phyloP scores from a whole-genome alignment of 2,113 vertebrate genomes.

The Actenoides lindsayi region DNA sequence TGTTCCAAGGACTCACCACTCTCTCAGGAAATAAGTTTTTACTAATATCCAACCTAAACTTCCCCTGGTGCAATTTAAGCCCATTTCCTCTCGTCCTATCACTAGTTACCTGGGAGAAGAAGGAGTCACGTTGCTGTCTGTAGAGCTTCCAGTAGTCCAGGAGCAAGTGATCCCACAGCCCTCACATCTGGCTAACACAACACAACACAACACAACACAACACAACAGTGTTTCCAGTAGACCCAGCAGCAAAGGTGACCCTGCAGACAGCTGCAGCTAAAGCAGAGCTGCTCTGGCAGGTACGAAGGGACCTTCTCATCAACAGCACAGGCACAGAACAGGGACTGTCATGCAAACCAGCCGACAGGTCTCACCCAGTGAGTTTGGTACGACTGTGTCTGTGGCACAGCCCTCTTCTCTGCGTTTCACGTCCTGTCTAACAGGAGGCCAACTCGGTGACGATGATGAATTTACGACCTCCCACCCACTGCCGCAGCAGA shows the following conservation, averaged over 20 bases:
- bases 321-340: not conserved
- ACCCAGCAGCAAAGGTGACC: not conserved
- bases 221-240: not conserved
- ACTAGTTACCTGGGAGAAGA: too few relatives aligned
- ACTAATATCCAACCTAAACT: too few relatives aligned
- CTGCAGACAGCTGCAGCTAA: not conserved
- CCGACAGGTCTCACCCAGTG: fast-evolving
- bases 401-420: not conserved
- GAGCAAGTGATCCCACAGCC: not conserved
- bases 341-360: not conserved
- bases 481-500: constrained; percentile 7
- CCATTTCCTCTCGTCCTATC: too few relatives aligned
- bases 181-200: not conserved
- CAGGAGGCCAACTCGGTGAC: not conserved
- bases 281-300: not conserved
- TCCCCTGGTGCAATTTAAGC: too few relatives aligned
- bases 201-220: not conserved
- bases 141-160: not conserved
- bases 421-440: not conserved
- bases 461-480: constrained; percentile 23
- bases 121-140: not conserved
- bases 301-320: not conserved
- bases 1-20: too few relatives aligned
- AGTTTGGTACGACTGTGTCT: fast-evolving
- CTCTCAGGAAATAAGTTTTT: too few relatives aligned